Base-by-base conservation (phyloP, 2,888 invertebrate genomes). In the Unio pictorum region DNA sequence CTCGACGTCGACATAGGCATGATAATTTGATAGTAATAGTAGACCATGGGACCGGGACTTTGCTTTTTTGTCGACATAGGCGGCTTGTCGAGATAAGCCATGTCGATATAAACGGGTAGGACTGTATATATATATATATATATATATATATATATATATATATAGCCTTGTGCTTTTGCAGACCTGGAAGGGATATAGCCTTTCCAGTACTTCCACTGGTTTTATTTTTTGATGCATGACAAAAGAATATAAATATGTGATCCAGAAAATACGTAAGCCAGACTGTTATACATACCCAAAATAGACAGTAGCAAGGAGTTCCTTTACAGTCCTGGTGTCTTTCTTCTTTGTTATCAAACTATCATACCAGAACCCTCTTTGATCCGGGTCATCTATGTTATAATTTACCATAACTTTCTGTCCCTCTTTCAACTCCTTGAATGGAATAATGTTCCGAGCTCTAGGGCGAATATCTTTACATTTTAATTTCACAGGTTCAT, bases 351-450 rank as follows among this genome's bases (percentile, higher is more conserved):
- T 88, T 23, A 90, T 81, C 15, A 86, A 76, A 66, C 86, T 88
- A 71, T 91, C 91, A 81, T 90, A 93, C 95, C 95, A 96, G 84
- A 93, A 92, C 8, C 95, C 95, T 81, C 92, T 91, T 78, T 93
- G 92, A 30, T 91, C 89, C 0, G 93, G 93, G 18, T 93, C 91
- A 70, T 95, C 95, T 17, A 93, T 91, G 85, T 95, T 95, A 84
- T 94, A 93, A 89, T 95, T 95, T 0, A 94, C 91, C 92, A 96
- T 93, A 15, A 95, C 93, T 67, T 86, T 92, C 79, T 93, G 92
- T 0, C 93, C 94, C 7, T 91, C 88, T 80, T 92, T 89, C 34
- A 95, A 86, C 66, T 93, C 91, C 2, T 91, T 87, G 20, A 92
- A 84, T 26, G 92, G 87, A 65, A 94, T 89, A 34, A 90, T 89